phyloP scores from a whole-genome alignment of 2,888 invertebrate genomes.

The Eupsilia transversa region DNA sequence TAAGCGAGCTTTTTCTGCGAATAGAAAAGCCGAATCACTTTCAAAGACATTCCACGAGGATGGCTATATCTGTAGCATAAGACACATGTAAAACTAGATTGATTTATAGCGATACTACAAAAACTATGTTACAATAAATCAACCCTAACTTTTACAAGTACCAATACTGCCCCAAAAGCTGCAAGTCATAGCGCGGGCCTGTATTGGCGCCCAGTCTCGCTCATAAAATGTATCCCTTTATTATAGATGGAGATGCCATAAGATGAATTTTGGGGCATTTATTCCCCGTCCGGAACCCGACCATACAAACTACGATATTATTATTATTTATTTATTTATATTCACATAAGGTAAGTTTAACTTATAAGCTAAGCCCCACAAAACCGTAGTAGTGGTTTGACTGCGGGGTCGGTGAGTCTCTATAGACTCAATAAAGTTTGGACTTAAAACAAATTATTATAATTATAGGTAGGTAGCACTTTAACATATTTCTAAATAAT shows the following conservation, averaged over 20 bases:
- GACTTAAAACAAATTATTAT: too few species aligned
- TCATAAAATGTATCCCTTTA: slow-evolving; percentile 61
- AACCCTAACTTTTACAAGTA: slow-evolving; percentile 60
- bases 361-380: too few species aligned
- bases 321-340: too few species aligned
- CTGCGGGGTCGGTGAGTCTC: too few species aligned
- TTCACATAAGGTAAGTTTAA: too few species aligned
- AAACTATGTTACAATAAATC: slow-evolving; percentile 68
- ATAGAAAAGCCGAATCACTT: slow-evolving; percentile 32
- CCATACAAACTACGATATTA: slow-evolving; percentile 22
- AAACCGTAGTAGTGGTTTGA: too few species aligned
- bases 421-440: too few species aligned
- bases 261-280: slow-evolving; percentile 59
- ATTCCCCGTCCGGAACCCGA: slow-evolving; percentile 33
- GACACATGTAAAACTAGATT: slow-evolving; percentile 58
- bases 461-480: too few species aligned
- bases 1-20: slow-evolving; percentile 10
- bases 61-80: slow-evolving; percentile 33
- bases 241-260: slow-evolving; percentile 47
- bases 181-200: slow-evolving; percentile 59
- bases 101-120: slow-evolving; percentile 66
- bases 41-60: slow-evolving; percentile 28
- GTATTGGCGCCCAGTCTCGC: slow-evolving; percentile 44
- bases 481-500: too few species aligned
- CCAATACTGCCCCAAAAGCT: slow-evolving; percentile 52